A percentile compares a stretch with the other conserved stretches of the same genome.
Conservation (phyloP, 2,888 invertebrate species). For the Parascotia fuliginaria region DNA sequence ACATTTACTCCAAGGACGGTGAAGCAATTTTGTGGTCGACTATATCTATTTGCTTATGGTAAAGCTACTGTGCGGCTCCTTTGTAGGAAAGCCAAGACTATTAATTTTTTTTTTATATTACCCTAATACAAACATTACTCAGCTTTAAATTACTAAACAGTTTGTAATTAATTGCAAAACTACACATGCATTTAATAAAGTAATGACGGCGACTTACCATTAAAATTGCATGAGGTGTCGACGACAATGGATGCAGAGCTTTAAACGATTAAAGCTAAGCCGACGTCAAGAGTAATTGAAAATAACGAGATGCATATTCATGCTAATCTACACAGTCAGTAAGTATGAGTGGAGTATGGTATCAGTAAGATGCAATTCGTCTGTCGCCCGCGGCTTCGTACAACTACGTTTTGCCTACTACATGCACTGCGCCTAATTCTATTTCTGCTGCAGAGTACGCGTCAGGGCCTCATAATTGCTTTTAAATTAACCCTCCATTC, state of each 20-base stretch:
- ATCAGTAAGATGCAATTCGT: conserved; percentile 28
- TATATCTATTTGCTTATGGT: too few species aligned
- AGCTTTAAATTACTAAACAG: conserved; percentile 32
- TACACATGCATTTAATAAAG: conserved; percentile 47
- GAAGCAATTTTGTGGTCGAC: too few species aligned
- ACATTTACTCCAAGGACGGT: too few species aligned
- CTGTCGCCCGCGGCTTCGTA: conserved; percentile 21
- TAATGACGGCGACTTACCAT: conserved; percentile 58
- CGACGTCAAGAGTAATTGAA: conserved; percentile 69
- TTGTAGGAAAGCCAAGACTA: too few species aligned
- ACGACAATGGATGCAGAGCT: conserved; percentile 56
- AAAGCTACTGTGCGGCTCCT: too few species aligned
- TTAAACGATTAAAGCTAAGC: conserved; percentile 53
- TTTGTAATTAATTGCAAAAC: conserved; percentile 41
- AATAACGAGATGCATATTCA: conserved; percentile 79
- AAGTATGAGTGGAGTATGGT: too few species aligned
- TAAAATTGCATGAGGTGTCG: conserved; percentile 62
- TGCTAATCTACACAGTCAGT: conserved; percentile 48
- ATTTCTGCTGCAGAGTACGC: conserved; percentile 25
- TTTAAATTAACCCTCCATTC: conserved; percentile 27
- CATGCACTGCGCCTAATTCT: conserved; percentile 26
- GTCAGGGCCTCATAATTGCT: conserved; percentile 35
- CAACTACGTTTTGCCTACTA: conserved; percentile 3
- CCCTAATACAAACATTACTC: neutral
- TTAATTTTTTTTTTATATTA: too few species aligned